These are phyloP conservation scores for Heteromyza rotundicornis DNA, from an alignment of 2,888 invertebrate species.

Conservation along the genomic window DNA sequence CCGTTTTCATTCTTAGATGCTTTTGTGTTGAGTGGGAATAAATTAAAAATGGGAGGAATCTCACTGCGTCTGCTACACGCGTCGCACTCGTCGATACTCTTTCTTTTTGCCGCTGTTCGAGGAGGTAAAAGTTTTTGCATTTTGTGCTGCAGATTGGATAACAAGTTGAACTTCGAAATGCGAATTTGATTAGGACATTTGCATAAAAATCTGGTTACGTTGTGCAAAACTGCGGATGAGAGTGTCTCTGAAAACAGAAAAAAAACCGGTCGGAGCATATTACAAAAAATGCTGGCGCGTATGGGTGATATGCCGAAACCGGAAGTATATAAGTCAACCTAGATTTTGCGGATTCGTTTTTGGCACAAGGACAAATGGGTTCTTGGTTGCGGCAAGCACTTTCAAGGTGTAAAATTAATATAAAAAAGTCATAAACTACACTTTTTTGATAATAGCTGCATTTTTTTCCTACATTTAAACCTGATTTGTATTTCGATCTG, in stretches of 20 bases:
- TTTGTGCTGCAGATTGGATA: constrained; percentile 47
- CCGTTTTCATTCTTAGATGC: constrained; percentile 3
- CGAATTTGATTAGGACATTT: constrained; percentile 63
- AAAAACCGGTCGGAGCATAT: constrained; percentile 33
- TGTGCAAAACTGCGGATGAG: constrained; percentile 27
- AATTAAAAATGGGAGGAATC: constrained; percentile 61
- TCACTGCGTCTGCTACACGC: constrained; percentile 38
- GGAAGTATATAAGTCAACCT: constrained; percentile 57
- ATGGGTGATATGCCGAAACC: constrained; percentile 37
- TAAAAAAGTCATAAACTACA: neutral
- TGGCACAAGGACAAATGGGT: constrained; percentile 55
- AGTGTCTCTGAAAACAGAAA: neutral
- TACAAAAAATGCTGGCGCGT: constrained; percentile 34
- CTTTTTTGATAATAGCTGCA: no score
- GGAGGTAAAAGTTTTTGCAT: constrained; percentile 39
- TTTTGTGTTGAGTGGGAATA: constrained; percentile 52
- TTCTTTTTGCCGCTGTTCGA: neutral
- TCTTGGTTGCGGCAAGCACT: constrained; percentile 32
- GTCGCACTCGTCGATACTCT: constrained; percentile 21
- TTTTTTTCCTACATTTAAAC: no score
- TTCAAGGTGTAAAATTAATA: neutral
- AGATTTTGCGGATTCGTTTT: constrained; percentile 45
- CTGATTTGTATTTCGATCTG: no score
- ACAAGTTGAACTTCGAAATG: constrained; percentile 62
- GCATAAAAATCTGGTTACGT: constrained; percentile 58